phyloP scores from a whole-genome alignment of 2,797 vertebrate species.

The Meda fulgida region DNA sequence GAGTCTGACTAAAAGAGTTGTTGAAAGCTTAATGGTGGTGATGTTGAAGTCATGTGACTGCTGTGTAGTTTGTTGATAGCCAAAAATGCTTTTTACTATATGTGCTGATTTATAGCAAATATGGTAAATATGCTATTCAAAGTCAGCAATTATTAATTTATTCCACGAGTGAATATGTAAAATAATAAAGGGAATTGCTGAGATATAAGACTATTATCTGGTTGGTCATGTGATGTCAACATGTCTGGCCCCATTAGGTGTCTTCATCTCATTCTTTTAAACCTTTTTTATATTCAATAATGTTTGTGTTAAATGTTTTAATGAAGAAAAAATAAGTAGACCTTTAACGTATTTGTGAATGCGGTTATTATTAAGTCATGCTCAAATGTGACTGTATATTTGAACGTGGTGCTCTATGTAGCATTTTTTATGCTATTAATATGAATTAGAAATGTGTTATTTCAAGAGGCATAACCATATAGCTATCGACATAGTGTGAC shows the following conservation, averaged over 20 bases:
- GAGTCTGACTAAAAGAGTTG: neutral
- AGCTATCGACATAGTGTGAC: slow-evolving; percentile 3
- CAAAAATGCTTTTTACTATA: too few relatives aligned
- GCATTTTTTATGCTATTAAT: neutral
- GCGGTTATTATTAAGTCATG: neutral
- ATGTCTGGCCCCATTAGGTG: neutral
- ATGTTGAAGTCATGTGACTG: neutral
- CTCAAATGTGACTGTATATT: neutral
- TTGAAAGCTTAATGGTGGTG: neutral
- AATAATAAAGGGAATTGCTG: neutral
- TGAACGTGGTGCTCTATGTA: neutral
- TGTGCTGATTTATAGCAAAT: too few relatives aligned
- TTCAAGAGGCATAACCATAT: slow-evolving; percentile 22
- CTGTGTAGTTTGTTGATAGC: too few relatives aligned
- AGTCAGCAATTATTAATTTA: neutral
- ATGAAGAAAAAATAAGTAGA: neutral
- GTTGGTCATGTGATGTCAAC: neutral
- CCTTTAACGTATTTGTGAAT: neutral
- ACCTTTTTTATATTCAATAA: neutral
- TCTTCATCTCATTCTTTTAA: neutral
- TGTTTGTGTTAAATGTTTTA: neutral
- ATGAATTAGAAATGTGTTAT: slow-evolving; percentile 9
- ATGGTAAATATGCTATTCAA: neutral
- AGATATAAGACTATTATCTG: neutral
- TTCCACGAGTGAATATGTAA: neutral